Evolutionary conservation across 2,797 vertebrate species (phyloP), one percentile per base, ranked within the genome.

Genomic region (Halcyon badia): DNA sequence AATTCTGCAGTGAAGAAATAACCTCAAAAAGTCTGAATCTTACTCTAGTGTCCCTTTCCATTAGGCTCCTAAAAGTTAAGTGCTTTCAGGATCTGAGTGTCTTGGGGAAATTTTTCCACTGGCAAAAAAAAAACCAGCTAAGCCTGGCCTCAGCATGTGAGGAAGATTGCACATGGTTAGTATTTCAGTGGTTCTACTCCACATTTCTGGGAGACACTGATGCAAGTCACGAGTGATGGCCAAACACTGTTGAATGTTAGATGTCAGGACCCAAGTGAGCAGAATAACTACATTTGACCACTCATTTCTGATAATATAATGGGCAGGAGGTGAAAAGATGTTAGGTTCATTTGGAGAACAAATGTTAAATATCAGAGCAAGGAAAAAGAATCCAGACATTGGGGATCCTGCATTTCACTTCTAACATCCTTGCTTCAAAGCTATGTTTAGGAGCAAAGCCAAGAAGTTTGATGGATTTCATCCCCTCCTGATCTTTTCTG

Each of bases 1-100:
- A 93, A 72, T 81, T 91, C 69, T 92, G 42, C 51, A 87, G 77
- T 84, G 73, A 94, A 90, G 48, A 96, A 88, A 86, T 79, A 88
- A 92, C 46, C 42, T 91, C 79, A 82, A 44, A 79, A 93, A 84
- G 10, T 75, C 51, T 69, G 64, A 79, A 33, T 88, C 54, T 88
- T 89, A 64, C 15, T 83, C 44, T 52, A 72, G 65, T 51, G 65
- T 81, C 46, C 39, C 37, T 69, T 85, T 78, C 31, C 48, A 51
- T 76, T 33, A 88, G 14, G 62, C 10, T 10, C 26, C 37, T 87
- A 77, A 76, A 89, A 22, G 41, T 78, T 70, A 76, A 72, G 37
- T 42, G 56, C 10, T 91, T 42, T 89, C 66, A 84, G 64, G 56
- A 48, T 30, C 44, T 70, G 42, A 82, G 33, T 69, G 26, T 69